Base-by-base conservation (phyloP, 2,888 invertebrate species). In the Lutraria lutraria region DNA sequence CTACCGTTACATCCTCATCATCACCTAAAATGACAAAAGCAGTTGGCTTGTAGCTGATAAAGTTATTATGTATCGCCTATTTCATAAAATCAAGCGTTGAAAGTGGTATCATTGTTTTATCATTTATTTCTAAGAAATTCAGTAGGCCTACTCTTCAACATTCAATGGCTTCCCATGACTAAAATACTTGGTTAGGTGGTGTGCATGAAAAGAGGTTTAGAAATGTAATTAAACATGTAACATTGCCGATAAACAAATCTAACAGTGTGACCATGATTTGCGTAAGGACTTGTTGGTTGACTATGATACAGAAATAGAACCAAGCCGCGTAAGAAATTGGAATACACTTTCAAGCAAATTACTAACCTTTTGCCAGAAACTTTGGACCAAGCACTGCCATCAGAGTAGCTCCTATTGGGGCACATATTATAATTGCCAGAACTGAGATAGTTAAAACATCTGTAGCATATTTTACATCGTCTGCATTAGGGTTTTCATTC, bases 361-460 rank as follows among this genome's bases (percentile, higher is more conserved):
- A 81, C 56, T 25, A 68, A 88, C 92, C 93, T 76, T 92, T 88
- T 3, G 53, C 88, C 12, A 94, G 90, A 21, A 93, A 93, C n/a
- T 86, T 88, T 19, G 95, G 95, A 29, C 93, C 94, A 16, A 93
- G 81, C 13, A 95, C 83, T 12, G 93, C 92, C 88, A 94, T 95
- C 8, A 90, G 83, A 0, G 93, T 93, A 0, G 95, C 94, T 13
- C 95, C 94, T 0, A 93, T 81, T 12, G 95, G 95, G 8, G 95
- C 95, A 84, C 94, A 94, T 56, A 95, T 92, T 13, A 95, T 85
- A 34, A 95, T 95, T 15, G 93, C 93, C 0, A 95, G 88, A 4
- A 94, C 95, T 13, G 95, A 93, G 60, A 95, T 90, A 19, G 94
- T 94, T 13, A 95, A 83, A 13, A 94, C 88, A 31, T 93, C 93